Conservation (phyloP, 2,113 vertebrate genomes). For the Aegithalos caudatus region DNA sequence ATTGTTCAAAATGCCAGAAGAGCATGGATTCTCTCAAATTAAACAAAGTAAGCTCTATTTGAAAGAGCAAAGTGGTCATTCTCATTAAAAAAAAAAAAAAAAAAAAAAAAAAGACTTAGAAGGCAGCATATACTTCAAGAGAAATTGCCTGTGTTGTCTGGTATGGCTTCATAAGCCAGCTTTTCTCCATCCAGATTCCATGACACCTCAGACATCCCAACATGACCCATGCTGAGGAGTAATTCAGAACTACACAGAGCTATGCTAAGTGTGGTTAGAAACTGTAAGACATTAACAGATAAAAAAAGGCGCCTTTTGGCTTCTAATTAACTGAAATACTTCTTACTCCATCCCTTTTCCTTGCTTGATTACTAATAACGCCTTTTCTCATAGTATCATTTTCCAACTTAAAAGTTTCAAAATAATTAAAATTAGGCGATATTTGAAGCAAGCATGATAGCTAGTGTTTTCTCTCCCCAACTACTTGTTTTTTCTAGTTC, state of each 20-base stretch:
- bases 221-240: background rate
- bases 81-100: background rate
- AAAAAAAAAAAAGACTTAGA: background rate
- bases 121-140: background rate
- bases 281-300: background rate
- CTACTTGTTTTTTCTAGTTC: background rate
- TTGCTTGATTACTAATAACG: background rate
- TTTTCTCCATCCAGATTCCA: conserved; percentile 31
- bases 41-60: background rate
- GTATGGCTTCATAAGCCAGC: background rate
- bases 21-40: background rate
- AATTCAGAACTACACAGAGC: background rate
- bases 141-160: background rate
- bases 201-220: conserved; percentile 18
- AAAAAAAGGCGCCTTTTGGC: background rate
- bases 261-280: background rate
- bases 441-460: background rate
- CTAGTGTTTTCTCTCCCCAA: background rate
- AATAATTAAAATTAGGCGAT: background rate
- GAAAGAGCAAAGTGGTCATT: background rate
- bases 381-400: background rate
- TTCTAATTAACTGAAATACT: background rate
- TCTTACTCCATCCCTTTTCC: background rate
- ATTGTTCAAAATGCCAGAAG: background rate
- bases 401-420: background rate